A percentile compares a stretch with the other conserved stretches of the same genome.
Conservation (phyloP, 2,888 invertebrate genomes). For the Parelbella ahira region DNA sequence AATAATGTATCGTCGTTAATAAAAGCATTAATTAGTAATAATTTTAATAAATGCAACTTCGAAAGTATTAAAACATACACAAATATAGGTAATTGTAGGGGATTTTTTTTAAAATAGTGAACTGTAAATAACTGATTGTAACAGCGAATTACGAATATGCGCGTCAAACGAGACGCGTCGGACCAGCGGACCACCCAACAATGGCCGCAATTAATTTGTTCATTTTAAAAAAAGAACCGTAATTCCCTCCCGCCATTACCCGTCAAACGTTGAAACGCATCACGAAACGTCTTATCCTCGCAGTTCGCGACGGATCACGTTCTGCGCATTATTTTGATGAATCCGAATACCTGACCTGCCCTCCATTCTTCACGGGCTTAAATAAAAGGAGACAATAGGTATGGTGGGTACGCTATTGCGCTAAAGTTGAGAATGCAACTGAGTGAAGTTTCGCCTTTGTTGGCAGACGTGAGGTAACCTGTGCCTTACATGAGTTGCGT, state of each 20-base stretch:
- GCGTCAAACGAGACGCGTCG: conserved; percentile 26
- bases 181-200: conserved; percentile 61
- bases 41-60: too few species aligned
- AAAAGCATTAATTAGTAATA: too few species aligned
- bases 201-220: conserved; percentile 52
- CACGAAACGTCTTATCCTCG: conserved; percentile 62
- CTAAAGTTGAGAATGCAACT: conserved; percentile 15
- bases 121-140: conserved; percentile 3
- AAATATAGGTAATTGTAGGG: too few species aligned
- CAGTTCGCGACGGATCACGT: conserved; percentile 63
- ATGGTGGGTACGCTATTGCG: conserved; percentile 7
- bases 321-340: conserved; percentile 68
- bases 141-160: conserved; percentile 2
- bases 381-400: conserved; percentile 11
- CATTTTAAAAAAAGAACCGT: conserved; percentile 42
- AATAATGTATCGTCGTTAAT: too few species aligned
- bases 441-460: conserved; percentile 16
- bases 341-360: conserved; percentile 39
- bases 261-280: conserved; percentile 52
- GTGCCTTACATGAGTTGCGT: background rate
- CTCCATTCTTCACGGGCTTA: conserved; percentile 13
- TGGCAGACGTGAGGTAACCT: conserved; percentile 13
- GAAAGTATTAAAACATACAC: too few species aligned
- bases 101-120: too few species aligned
- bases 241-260: conserved; percentile 49